Base-by-base conservation (phyloP, 1,140 invertebrate species). In the Dendrolimus kikuchii region DNA sequence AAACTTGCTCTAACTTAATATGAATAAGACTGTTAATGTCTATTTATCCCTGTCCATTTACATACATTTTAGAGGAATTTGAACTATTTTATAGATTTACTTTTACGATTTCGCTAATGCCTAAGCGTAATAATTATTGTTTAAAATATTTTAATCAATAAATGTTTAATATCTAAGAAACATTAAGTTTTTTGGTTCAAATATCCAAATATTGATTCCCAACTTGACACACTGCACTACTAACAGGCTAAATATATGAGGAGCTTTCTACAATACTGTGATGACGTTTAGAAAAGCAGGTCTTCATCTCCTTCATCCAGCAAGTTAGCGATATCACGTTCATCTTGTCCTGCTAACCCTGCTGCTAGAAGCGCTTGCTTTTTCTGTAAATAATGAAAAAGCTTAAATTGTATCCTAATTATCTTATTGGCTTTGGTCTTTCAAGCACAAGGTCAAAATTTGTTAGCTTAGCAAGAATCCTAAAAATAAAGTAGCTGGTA, bases 281-380 rank as follows among this genome's bases (percentile, higher is more conserved):
- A 50, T 38, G 38, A 51, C 43, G 40, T 62, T 72, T 96, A 97
- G 85, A 99, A 99, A 39, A 99, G 89, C 38, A 99, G 86, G 89
- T 98, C 97, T 72, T 98, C 96, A 77, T 99, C 97, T 40, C 94
- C 94, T 74, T 97, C 95, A 66, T 97, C 95, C 38, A 98, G 84
- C 68, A 98, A 91, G 72, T 94, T 97, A 42, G 89, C 89, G 51
- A 88, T 81, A 53, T 92, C 89, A 53, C 83, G 77, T 6, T 89
- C 74, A 60, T 91, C 89, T 23, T 79, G 77, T 38, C 91, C 91
- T 47, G 85, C 74, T 37, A 88, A 77, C 38, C 91, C 91, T 47
- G 85, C 74, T 38, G 88, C 87, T 38, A 89, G 81, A 53, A 90
- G 65, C 59, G 75, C 81, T 8, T 81, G 79, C 66, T 90, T 87